Evolutionary conservation across 1,140 invertebrate genomes (phyloP).

Genomic region (Zaprionus tsacasi): DNA sequence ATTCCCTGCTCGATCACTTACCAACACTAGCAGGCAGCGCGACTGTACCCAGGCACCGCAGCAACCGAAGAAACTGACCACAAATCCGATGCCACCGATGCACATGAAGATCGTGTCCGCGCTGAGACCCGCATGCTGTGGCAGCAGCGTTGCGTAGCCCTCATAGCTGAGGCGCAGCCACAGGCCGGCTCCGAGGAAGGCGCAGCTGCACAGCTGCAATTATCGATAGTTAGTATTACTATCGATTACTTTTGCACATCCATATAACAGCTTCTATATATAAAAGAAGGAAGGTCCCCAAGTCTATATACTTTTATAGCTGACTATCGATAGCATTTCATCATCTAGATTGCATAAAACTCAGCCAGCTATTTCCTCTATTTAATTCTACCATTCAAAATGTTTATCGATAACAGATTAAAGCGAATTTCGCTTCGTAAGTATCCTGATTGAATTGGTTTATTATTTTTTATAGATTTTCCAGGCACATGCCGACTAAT

Average conservation of each 20-base stretch:
- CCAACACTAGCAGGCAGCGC: constrained; percentile 90
- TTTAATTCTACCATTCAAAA: not conserved
- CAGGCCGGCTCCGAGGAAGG: constrained; percentile 89
- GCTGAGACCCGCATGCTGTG: constrained; percentile 89
- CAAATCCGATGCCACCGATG: constrained; percentile 88
- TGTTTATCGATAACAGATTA: not conserved
- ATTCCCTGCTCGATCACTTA: constrained; percentile 83
- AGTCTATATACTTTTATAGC: not conserved
- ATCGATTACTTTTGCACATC: constrained; percentile 15
- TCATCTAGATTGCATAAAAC: not conserved
- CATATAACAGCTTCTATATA: not conserved
- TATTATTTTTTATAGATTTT: not conserved
- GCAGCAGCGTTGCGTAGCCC: constrained; percentile 89
- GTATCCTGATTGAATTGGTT: not conserved
- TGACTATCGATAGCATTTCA: not conserved
- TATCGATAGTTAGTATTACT: not conserved
- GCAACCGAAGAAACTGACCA: constrained; percentile 91
- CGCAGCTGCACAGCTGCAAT: constrained; percentile 89
- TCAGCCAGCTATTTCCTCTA: not conserved
- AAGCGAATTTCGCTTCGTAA: not conserved
- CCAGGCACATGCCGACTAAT: not conserved
- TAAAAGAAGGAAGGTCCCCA: no score
- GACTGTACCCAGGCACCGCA: constrained; percentile 93
- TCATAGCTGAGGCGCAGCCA: constrained; percentile 90
- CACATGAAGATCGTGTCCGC: constrained; percentile 89